A percentile compares a stretch with the other conserved stretches of the same genome.
Conservation (phyloP, 2,888 invertebrate genomes). For the Julus scandinavius region DNA sequence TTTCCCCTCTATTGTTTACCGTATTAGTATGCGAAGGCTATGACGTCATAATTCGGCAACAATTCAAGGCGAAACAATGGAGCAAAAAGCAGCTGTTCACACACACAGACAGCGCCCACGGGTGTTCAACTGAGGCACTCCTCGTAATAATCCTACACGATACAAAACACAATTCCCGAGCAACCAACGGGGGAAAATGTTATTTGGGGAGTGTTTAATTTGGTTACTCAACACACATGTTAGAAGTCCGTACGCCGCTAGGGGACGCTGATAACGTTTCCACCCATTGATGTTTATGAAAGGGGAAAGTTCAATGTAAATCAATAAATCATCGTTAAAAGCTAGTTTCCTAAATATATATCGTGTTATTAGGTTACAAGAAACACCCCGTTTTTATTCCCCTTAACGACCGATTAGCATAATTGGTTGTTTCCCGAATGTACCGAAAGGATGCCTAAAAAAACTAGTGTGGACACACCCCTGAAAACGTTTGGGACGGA, state of each 20-base stretch:
- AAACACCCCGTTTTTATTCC: not conserved
- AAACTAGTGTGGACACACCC: not conserved
- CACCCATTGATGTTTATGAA: too few relatives aligned
- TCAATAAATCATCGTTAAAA: too few relatives aligned
- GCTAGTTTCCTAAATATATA: too few relatives aligned
- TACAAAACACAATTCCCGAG: too few relatives aligned
- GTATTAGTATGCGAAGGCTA: not conserved
- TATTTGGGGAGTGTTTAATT: not conserved
- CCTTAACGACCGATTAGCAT: too few relatives aligned
- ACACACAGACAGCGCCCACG: constrained; percentile 3
- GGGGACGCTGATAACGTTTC: too few relatives aligned
- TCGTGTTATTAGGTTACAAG: not conserved
- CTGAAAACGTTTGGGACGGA: not conserved
- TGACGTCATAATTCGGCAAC: constrained; percentile 5
- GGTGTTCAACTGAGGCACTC: not conserved
- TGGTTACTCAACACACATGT: constrained; percentile 7
- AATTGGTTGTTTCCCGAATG: not conserved
- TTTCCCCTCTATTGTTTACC: not conserved
- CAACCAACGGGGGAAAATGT: not conserved
- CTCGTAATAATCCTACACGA: not conserved
- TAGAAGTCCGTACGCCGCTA: too few relatives aligned
- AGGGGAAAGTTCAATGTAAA: too few relatives aligned
- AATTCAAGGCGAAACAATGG: constrained; percentile 28
- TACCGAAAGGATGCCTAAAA: not conserved
- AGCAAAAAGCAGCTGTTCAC: not conserved